Evolutionary conservation across 2,113 vertebrate genomes (phyloP), one percentile per base, ranked within the genome.

Genomic region (Hemiprocne comata): DNA sequence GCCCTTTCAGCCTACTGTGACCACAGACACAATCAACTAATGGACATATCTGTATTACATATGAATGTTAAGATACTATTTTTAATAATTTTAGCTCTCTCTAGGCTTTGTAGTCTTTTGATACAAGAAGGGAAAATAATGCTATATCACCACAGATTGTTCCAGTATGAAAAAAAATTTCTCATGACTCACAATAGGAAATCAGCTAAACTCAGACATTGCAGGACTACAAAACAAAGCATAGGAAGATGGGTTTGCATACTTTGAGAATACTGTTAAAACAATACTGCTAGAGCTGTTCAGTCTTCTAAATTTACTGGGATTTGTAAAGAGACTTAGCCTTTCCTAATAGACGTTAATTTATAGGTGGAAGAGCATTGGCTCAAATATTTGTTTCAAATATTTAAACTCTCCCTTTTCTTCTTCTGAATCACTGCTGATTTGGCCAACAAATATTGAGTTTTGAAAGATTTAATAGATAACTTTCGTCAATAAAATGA

Each of bases 161-260:
- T 74, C 28, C 10, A 57, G 26, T 93, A 79, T 64, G 54, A 48
- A 26, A 21, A 46, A 21, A 48, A 48, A 48, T 73, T 29, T 79
- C 23, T 83, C 4, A 7, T 65, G 60, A 80, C 26, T 26, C 0
- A 0, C 57, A 76, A 36, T 16, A 21, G 33, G 31, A 77, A 83
- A 23, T 34, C 20, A 34, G 11, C 23, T 46, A 5, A 66, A 79
- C 26, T 60, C 20, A 70, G 64, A 29, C 15, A 15, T 9, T 71
- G 24, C 57, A 58, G 26, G 24, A 79, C 7, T 21, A 67, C 21
- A 40, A 74, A 57, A 12, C 50, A 50, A 50, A 58, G 26, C 15
- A 18, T 23, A 55, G 58, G 19, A 79, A 65, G 40, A 34, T 70
- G 44, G 17, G 10, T 65, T 20, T 73, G 6, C 3, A 18, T 77